Evolutionary conservation across 2,797 vertebrate genomes (phyloP), one percentile per base, ranked within the genome.

Genomic region (Rhyacichthys aspro): DNA sequence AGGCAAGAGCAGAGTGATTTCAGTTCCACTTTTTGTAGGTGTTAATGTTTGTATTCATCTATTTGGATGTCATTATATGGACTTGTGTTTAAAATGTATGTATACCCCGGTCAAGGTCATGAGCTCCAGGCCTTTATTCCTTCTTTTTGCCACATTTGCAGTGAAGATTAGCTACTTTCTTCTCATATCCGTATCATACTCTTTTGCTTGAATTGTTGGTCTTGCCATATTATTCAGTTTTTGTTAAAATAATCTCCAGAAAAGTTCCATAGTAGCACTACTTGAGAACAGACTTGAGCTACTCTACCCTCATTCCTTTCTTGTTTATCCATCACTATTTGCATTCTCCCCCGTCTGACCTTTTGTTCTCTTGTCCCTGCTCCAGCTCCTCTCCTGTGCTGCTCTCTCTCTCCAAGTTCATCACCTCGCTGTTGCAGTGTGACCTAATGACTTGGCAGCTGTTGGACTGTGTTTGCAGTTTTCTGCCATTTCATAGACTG

Each of bases 381-480:
- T 19, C 15, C 1, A 18, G 34, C 44, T 23, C 5, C 10, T 12
- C n/a, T 14, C 36, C 55, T 33, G 46, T 39, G 19, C 14, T 23
- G 28, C 19, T 1, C 9, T 32, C 49, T 43, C 45, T 6, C 32
- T 12, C 10, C 34, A 48, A 42, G 62, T 74, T 75, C 54, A 67
- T 80, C 72, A 57, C 59, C 65, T 76, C 71, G 32, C 60, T 76
- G 59, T 77, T 84, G 70, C 70, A 59, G 70, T 64, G 63, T 70
- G 76, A 87, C 82, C 83, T 78, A 72, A 78, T 71, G 70, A 66
- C 73, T 85, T 81, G 79, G 80, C 84, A 84, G 80, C 79, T 67
- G 76, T 74, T 59, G 55, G 63, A 44, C 72, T 82, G 78, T 49
- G 72, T 76, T 82, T 75, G 86, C 81, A 77, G 42, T 76, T 74